These are phyloP conservation scores for Diglossa cyanea DNA, from an alignment of 2,797 vertebrate genomes.

Conservation along the genomic window DNA sequence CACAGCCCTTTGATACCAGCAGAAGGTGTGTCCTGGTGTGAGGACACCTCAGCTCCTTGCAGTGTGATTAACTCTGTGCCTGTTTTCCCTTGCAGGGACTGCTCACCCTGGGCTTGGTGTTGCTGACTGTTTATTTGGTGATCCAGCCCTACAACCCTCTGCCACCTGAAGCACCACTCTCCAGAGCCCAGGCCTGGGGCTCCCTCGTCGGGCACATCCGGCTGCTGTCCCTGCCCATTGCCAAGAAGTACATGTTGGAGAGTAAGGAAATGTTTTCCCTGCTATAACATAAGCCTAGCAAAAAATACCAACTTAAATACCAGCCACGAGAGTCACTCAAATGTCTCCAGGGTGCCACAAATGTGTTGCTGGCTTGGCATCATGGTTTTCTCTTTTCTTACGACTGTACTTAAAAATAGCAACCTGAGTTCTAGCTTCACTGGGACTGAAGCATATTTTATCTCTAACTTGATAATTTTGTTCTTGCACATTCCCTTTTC, in stretches of 20 bases:
- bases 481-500: not conserved
- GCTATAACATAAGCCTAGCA: not conserved
- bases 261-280: constrained; percentile 70
- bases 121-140: constrained; percentile 85
- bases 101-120: constrained; percentile 81
- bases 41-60: not conserved
- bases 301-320: constrained; percentile 19
- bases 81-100: constrained; percentile 77
- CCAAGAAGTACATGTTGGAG: constrained; percentile 93
- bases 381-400: not conserved
- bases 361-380: not conserved
- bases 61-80: not conserved
- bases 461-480: not conserved
- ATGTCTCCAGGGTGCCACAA: not conserved
- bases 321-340: not conserved
- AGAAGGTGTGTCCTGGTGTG: not conserved
- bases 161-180: constrained; percentile 78
- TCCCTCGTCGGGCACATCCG: constrained; percentile 88
- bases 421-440: not conserved
- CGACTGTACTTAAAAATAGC: constrained; percentile 20
- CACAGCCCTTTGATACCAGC: not conserved
- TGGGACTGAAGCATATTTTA: not conserved
- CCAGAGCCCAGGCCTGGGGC: constrained; percentile 84
- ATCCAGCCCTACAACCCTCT: constrained; percentile 83
- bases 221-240: constrained; percentile 89